Base-by-base conservation (phyloP, 2,113 vertebrate species). In the Poeciliopsis prolifica region DNA sequence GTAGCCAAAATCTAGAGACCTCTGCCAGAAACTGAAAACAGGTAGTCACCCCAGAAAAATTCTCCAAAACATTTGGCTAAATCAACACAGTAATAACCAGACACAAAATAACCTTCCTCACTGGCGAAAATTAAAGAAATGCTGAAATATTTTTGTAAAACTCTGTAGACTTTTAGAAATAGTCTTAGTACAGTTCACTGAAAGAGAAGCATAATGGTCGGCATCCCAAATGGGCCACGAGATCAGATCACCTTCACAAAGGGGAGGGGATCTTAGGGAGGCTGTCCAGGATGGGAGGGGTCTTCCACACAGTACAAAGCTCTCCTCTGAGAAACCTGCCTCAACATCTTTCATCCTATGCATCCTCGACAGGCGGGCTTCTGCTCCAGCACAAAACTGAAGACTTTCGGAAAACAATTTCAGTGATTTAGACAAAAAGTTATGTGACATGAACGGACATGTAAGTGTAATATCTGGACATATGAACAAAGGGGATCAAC, bases 251-350 rank as follows among this genome's bases (percentile, higher is more conserved):
- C 79, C 69, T 69, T 37, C 67, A 70, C 13, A 10, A 79, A 22
- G 62, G 73, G 68, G 65, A 69, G 68, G 22, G 22, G 22, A 61
- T 54, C n/a, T 9, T n/a, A 33, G 17, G 37, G 37, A 40, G 70
- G 58, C 64, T 48, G 30, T 58, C 51, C 51, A 58, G 22, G 72
- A 61, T 80, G 79, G 87, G 87, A 85, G 83, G 83, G 72, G 78
- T 82, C 72, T 72, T 48, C 22, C 29, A 61, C 84, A 87, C 68
- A 89, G 77, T 68, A 72, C 70, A 65, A 8, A 67, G 40, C 87
- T 81, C 79, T 87, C 76, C 85, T 86, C 82, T 83, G 82, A 71
- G 73, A 79, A 82, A 76, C 70, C 80, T 72, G 61, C 65, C 66
- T 72, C 29, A 42, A 6, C 1, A 26, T 29, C 29, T 73, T 48